Conservation (phyloP, 2,113 vertebrate species). For the Micronycteris hirsuta region DNA sequence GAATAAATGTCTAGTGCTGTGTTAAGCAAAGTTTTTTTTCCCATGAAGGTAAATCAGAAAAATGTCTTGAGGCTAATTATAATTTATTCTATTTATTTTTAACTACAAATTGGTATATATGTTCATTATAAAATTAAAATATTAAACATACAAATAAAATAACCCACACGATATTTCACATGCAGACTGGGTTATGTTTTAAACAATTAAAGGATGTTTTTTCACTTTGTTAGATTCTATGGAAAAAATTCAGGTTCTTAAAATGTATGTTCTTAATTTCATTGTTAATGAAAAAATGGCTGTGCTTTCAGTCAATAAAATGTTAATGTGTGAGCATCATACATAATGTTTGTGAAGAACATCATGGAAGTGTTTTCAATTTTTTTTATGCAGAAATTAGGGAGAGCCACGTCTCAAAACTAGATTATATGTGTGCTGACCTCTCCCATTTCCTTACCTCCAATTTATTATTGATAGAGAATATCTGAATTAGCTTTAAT, state of each 20-base stretch:
- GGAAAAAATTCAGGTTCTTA: background rate
- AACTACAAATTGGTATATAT: background rate
- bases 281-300: background rate
- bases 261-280: background rate
- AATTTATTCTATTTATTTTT: background rate
- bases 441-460: background rate
- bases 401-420: background rate
- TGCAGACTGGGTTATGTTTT: background rate
- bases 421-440: background rate
- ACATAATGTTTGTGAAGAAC: background rate
- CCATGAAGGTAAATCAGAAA: background rate
- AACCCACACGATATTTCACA: background rate
- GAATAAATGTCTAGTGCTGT: background rate
- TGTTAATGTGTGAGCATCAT: background rate
- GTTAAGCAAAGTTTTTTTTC: background rate
- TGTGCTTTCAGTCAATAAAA: background rate
- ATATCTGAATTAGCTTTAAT: constrained; percentile 13
- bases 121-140: background rate
- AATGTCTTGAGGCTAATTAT: background rate
- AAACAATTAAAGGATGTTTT: background rate
- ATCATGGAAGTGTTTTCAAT: background rate
- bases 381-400: background rate
- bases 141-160: background rate
- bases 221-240: background rate
- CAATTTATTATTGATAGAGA: background rate